Evolutionary conservation across 2,888 invertebrate species (phyloP).

Genomic region (Philereme transversata): DNA sequence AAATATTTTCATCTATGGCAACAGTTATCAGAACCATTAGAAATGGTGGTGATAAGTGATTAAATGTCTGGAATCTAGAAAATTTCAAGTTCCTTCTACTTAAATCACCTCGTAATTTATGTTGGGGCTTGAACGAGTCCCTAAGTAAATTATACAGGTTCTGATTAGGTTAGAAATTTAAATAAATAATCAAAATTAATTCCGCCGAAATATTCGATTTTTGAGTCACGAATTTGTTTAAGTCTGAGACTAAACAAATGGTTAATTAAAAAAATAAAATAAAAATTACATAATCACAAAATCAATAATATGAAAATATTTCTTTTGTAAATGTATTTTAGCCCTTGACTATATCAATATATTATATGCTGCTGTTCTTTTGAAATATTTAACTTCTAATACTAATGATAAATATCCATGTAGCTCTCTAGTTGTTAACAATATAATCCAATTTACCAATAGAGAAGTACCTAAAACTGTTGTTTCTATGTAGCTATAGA

Average conservation of each 20-base stretch:
- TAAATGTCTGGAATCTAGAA: conserved; percentile 63
- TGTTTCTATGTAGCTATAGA: conserved; percentile 51
- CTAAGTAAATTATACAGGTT: conserved; percentile 84
- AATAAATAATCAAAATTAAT: conserved; percentile 46
- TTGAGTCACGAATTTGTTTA: conserved; percentile 61
- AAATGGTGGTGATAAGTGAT: conserved; percentile 78
- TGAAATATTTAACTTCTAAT: conserved; percentile 13
- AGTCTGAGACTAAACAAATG: conserved; percentile 50
- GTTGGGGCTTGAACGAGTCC: conserved; percentile 60
- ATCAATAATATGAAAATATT: conserved; percentile 18
- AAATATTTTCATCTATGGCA: conserved; percentile 56
- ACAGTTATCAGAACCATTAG: conserved; percentile 79
- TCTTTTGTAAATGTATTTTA: conserved; percentile 36
- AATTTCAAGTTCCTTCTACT: conserved; percentile 77
- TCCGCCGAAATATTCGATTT: conserved; percentile 65
- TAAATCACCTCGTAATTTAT: conserved; percentile 85
- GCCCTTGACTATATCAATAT: conserved; percentile 30
- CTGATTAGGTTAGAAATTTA: conserved; percentile 82
- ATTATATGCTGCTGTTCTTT: conserved; percentile 5
- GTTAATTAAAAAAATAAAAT: conserved; percentile 35
- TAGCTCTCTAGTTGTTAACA: conserved; percentile 60
- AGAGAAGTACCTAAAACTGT: conserved; percentile 62
- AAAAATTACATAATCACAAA: conserved; percentile 19
- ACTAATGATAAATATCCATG: conserved; percentile 33
- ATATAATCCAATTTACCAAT: conserved; percentile 47